Evolutionary conservation across 2,888 invertebrate genomes (phyloP), one percentile per base, ranked within the genome.

Genomic region (Eutolmus rufibarbis): DNA sequence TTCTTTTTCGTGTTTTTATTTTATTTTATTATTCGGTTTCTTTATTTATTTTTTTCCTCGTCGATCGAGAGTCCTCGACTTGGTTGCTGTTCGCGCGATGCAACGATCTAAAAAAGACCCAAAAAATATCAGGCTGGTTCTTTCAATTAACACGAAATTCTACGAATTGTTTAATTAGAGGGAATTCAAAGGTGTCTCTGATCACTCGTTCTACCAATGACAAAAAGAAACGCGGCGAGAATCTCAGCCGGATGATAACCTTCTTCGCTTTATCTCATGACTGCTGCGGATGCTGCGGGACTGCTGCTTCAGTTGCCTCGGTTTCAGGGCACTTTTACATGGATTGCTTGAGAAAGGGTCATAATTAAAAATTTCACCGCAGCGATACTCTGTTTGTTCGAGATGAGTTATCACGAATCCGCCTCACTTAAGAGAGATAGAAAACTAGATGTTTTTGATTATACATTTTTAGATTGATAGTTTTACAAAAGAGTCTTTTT

Each of bases 121-220:
- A 77, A 34, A 46, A 86, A 77, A 86, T 51, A 77, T 89, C 89
- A 90, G 4, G 90, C 91, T 91, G 91, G 91, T 90, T 91, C 91
- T 92, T 91, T 92, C 92, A 92, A 92, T 92, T 92, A 92, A 92
- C 91, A 92, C 91, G 91, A 92, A 92, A 92, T 92, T 92, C 92
- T 92, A 92, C 92, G 92, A 92, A 92, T 92, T 92, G 92, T 92
- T 92, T 92, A 92, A 92, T 92, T 92, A 92, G 92, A 92, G 88
- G 88, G 89, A 90, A 88, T 89, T 87, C 88, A 88, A 88, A 90
- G 89, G 89, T 88, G 89, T 89, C 88, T 89, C 87, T 76, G 76
- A 86, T 82, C 82, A 86, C 86, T 86, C 77, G 86, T 77, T 86
- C 28, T 82, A 82, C 82, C 82, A 82, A 82, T 82, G 82, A 82